These are phyloP conservation scores for Cyclura pinguis DNA, from an alignment of 2,797 vertebrate species.

Conservation along the genomic window DNA sequence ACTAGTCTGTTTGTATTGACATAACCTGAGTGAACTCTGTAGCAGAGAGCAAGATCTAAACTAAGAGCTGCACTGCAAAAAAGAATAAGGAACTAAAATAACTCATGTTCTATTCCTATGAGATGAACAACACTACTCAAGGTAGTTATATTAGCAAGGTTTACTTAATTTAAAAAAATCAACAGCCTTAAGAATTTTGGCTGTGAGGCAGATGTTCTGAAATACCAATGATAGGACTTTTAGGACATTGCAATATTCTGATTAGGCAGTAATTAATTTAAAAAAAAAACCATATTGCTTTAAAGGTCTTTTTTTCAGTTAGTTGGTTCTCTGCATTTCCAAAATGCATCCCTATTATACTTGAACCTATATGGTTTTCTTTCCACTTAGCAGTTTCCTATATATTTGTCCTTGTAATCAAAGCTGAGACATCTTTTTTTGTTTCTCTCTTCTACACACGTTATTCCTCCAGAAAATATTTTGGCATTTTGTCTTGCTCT, in stretches of 20 bases:
- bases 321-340: not conserved
- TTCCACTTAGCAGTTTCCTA: not conserved
- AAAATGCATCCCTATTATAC: not conserved
- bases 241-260: not conserved
- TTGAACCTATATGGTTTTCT: not conserved
- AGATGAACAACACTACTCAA: conserved; percentile 36
- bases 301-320: not conserved
- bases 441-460: not conserved
- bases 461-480: not conserved
- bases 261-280: not conserved
- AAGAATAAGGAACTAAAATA: conserved; percentile 23
- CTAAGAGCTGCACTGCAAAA: conserved; percentile 20
- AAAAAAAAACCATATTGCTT: not conserved
- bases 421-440: not conserved
- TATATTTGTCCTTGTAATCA: not conserved
- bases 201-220: conserved; percentile 1
- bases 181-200: not conserved
- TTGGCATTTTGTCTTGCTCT: not conserved
- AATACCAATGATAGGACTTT: not conserved
- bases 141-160: not conserved
- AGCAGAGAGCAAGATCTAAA: conserved; percentile 28
- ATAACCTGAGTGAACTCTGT: conserved; percentile 37
- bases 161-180: conserved; percentile 34
- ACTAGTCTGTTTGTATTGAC: conserved; percentile 31
- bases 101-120: not conserved